Base-by-base conservation (phyloP, 2,888 invertebrate species). In the Pammene aurita region DNA sequence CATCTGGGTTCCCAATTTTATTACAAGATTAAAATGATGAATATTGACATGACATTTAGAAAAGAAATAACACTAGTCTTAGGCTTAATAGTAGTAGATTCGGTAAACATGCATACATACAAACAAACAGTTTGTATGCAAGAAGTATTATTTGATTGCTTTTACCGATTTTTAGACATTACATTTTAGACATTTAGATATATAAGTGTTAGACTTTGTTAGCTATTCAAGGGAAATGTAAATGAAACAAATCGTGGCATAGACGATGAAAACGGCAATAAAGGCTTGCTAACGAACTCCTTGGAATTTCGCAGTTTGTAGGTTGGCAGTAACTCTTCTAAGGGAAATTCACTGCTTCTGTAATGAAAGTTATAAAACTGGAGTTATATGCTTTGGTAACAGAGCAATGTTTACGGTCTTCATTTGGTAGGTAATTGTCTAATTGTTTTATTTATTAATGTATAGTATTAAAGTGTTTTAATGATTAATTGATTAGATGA, bases 341-440 rank as follows among this genome's bases (percentile, higher is more conserved):
- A 68, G 54, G 60, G 69, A 69, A 65, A 69, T 69, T 69, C 69
- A 69, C 65, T 41, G 69, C 69, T 52, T 46, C 44, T 52, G 63
- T 64, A 68, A 68, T 64, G 56, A 64, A 64, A 44, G 52, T 38
- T 56, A 63, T 63, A 58, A 68, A 67, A 68, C 44, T 58, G 35
- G 44, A 57, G 67, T 57, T 35, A 57, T 13, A 18, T 38, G 38
- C 18, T 48, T 61, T 35, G 41, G 50, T 41, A 18, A 61, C 26
- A 38, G 48, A 0, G 38, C 10, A n/a, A n/a, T 62, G 18, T 41
- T 62, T 38, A 61, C 16, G 58, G 7, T 44, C 41, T 18, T 26
- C 18, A 5, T 11, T 11, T 18, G 11, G 9, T 38, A 7, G 35
- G 41, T 13, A 56, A 18, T 7, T 54, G 7, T 44, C n/a, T 58